A percentile compares a stretch with the other conserved stretches of the same genome.
phyloP scores from a whole-genome alignment of 2,888 invertebrate species.

The Drepana falcataria region DNA sequence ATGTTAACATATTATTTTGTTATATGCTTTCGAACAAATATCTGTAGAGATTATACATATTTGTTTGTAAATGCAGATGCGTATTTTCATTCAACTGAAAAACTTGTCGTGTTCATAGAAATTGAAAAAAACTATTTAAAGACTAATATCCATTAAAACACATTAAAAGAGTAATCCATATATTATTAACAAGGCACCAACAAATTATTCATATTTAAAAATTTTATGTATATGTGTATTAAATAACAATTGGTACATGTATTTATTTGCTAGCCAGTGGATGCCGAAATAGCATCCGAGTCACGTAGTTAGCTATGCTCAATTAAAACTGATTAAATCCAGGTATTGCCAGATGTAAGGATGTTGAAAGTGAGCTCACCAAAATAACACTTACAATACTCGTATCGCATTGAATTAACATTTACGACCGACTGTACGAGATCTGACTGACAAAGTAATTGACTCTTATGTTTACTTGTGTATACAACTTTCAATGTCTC shows the following conservation, averaged over 20 bases:
- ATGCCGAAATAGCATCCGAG: background rate
- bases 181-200: background rate
- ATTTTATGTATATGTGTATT: background rate
- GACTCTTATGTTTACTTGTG: background rate
- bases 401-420: too few relatives aligned
- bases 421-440: too few relatives aligned
- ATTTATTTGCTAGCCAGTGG: background rate
- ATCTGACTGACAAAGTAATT: too few relatives aligned
- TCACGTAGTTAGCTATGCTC: too few relatives aligned
- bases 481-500: background rate
- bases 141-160: background rate
- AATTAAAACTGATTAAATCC: background rate
- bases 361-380: too few relatives aligned
- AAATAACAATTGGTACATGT: background rate
- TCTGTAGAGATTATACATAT: too few relatives aligned
- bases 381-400: too few relatives aligned
- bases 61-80: background rate
- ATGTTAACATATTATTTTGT: too few relatives aligned
- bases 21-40: too few relatives aligned
- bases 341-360: background rate
- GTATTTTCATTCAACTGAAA: background rate
- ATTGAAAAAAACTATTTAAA: background rate
- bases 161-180: background rate
- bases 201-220: background rate
- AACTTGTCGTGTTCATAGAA: background rate